Base-by-base conservation (phyloP, 2,888 invertebrate genomes). In the Leptothorax acervorum region DNA sequence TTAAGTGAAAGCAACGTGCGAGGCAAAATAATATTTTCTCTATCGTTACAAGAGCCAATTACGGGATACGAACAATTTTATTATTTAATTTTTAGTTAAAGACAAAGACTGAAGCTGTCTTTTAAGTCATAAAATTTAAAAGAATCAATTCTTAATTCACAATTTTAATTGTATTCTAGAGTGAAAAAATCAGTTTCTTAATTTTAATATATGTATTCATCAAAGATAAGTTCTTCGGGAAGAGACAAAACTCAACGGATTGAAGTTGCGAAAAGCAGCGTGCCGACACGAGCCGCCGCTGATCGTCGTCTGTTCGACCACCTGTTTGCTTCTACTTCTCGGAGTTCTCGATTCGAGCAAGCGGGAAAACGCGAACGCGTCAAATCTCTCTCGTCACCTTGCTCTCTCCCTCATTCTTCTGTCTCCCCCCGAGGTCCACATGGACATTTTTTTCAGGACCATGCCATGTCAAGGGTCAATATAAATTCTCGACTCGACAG, bases 281-380 rank as follows among this genome's bases (percentile, higher is more conserved):
- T 39, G 63, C 39, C 11, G 12, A 60, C 35, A 39, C 51, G 62
- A 75, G 23, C 8, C 53, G 35, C 35, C 51, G 51, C 6, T 48
- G 23, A 23, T 66, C 28, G 42, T 68, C 42, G 42, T 71, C 71
- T 81, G 71, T 63, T 82, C 63, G 75, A 82, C 82, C 82, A 82
- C 82, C 82, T 82, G 82, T 75, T 82, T 82, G 75, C 82, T 82
- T 74, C 63, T 15, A 63, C 42, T 60, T 18, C 63, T 63, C 62
- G 55, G 55, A 15, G 23, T 23, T 11, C 48, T 62, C 74, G 45
- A 8, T 66, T 55, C 48, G 60, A 71, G n/a, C 60, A 51, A 68
- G 66, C 9, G 53, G 48, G 63, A 75, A 51, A 81, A 81, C 18
- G 18, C 51, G 18, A 73, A 53, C 23, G 45, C 11, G 51, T 42